phyloP scores from a whole-genome alignment of 2,797 vertebrate genomes.

The Amazonetta brasiliensis region DNA sequence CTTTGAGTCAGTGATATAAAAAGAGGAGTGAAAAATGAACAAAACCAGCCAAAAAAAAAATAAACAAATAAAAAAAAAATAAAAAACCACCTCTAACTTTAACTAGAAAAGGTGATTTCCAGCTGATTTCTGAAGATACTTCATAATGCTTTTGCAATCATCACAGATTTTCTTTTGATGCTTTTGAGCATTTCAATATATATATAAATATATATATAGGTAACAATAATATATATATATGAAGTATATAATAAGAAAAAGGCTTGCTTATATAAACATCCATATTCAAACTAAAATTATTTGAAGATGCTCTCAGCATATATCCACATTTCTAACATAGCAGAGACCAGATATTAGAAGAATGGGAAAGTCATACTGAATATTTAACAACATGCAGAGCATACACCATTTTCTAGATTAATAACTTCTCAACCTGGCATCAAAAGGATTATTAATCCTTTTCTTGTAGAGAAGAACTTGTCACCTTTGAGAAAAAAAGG shows the following conservation, averaged over 20 bases:
- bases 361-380: not conserved
- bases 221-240: no score
- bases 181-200: not conserved
- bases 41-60: not conserved
- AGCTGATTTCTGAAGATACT: not conserved
- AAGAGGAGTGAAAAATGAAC: not conserved
- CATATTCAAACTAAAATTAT: not conserved
- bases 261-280: not conserved
- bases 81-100: not conserved
- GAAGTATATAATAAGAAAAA: not conserved
- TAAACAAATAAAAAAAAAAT: not conserved
- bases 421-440: not conserved
- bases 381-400: not conserved
- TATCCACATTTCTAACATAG: not conserved
- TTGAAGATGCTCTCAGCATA: not conserved
- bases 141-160: not conserved
- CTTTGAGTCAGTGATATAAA: not conserved
- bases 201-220: not conserved
- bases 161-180: not conserved
- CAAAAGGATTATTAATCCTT: not conserved
- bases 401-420: not conserved
- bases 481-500: not conserved
- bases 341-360: not conserved
- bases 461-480: not conserved
- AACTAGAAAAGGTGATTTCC: not conserved